Evolutionary conservation across 2,888 invertebrate genomes (phyloP).

Genomic region (Metalampra italica): DNA sequence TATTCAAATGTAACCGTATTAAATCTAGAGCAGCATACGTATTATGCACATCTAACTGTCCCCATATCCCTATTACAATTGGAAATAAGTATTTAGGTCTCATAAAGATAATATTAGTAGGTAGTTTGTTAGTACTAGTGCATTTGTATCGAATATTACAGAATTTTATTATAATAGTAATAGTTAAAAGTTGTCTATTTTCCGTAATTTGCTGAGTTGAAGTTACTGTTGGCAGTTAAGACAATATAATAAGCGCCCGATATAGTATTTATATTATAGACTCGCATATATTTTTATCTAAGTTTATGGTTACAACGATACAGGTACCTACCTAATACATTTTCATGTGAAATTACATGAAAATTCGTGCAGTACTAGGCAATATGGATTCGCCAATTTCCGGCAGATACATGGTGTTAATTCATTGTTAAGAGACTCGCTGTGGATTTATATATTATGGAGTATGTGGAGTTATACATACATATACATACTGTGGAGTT

Average conservation of each 20-base stretch:
- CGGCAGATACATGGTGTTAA: too few relatives aligned
- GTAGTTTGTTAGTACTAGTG: conserved; percentile 40
- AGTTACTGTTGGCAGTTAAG: conserved; percentile 44
- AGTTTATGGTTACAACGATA: background rate
- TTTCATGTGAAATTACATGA: background rate
- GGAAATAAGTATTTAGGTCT: conserved; percentile 9
- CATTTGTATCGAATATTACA: conserved; percentile 48
- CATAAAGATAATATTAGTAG: conserved; percentile 16
- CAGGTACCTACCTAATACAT: background rate
- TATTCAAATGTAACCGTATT: background rate
- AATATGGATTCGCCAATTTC: too few relatives aligned
- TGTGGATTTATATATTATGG: too few relatives aligned
- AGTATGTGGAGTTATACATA: too few relatives aligned
- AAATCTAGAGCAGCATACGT: too few relatives aligned
- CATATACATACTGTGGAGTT: too few relatives aligned
- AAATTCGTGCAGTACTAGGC: too few relatives aligned
- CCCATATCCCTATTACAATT: background rate
- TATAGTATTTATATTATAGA: conserved; percentile 20
- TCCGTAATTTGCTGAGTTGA: conserved; percentile 63
- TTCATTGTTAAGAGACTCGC: too few relatives aligned
- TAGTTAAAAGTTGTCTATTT: conserved; percentile 63
- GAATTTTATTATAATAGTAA: conserved; percentile 40
- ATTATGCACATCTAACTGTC: too few relatives aligned
- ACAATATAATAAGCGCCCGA: conserved; percentile 43
- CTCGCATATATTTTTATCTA: background rate